Conservation (phyloP, 2,888 invertebrate species). For the Parnassius mnemosyne region DNA sequence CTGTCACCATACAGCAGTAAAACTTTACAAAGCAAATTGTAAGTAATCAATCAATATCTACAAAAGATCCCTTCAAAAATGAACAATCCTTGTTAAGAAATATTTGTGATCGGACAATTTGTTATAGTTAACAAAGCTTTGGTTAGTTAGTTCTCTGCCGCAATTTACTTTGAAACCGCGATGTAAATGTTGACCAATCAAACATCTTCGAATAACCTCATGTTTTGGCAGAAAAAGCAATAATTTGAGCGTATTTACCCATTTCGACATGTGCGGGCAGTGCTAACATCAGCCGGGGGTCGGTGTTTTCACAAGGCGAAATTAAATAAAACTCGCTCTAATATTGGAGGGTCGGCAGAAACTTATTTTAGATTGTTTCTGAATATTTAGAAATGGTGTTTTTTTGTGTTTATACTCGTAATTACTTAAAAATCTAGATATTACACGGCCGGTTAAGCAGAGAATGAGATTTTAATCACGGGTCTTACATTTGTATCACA, state of each 20-base stretch:
- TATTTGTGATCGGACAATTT: not conserved
- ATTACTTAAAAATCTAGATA: too few relatives aligned
- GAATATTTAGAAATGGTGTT: too few relatives aligned
- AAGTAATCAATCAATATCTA: too few relatives aligned
- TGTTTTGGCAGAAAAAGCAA: slow-evolving; percentile 63
- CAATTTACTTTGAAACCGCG: slow-evolving; percentile 26
- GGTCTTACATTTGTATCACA: too few relatives aligned
- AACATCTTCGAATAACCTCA: slow-evolving; percentile 23
- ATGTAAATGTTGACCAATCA: slow-evolving; percentile 32
- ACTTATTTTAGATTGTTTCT: slow-evolving; percentile 1
- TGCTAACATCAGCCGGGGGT: slow-evolving; percentile 66
- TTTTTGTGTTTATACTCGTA: too few relatives aligned
- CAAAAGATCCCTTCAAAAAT: too few relatives aligned
- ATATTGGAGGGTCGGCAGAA: slow-evolving; percentile 50
- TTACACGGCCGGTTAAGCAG: too few relatives aligned
- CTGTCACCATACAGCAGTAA: too few relatives aligned
- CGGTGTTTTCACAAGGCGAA: slow-evolving; percentile 67
- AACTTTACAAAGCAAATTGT: too few relatives aligned
- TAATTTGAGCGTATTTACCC: slow-evolving; percentile 74
- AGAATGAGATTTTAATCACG: too few relatives aligned
- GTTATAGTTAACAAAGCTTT: not conserved
- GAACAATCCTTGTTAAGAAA: not conserved
- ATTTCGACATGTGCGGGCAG: slow-evolving; percentile 63
- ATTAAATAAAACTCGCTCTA: slow-evolving; percentile 76
- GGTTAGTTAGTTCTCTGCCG: not conserved